Percentiles rank a stretch among this genome's conserved stretches.
phyloP scores from a whole-genome alignment of 2,888 invertebrate genomes.

The Pteria penguin region DNA sequence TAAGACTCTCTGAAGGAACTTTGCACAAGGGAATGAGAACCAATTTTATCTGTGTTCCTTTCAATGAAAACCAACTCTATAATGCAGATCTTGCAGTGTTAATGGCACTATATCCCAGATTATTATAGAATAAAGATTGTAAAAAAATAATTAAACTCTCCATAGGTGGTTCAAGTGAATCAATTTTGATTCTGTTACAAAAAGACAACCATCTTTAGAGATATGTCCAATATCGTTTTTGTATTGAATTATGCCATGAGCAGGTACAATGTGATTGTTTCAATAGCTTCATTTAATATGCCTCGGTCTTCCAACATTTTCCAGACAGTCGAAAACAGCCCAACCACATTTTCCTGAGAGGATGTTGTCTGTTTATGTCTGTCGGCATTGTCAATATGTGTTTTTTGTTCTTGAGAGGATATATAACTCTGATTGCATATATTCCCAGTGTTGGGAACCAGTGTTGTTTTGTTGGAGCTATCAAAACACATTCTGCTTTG shows the following conservation, averaged over 20 bases:
- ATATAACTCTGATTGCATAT: constrained; percentile 7
- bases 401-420: constrained; percentile 17
- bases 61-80: constrained; percentile 22
- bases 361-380: constrained; percentile 27
- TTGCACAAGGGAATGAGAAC: no score
- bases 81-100: constrained; percentile 42
- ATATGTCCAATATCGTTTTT: constrained; percentile 33
- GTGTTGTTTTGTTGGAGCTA: constrained; percentile 9
- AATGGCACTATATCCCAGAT: constrained; percentile 43
- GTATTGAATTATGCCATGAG: constrained; percentile 47
- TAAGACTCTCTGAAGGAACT: constrained; percentile 27
- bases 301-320: constrained; percentile 18
- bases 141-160: constrained; percentile 26
- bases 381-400: constrained; percentile 19
- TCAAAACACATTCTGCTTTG: neutral
- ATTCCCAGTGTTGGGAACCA: constrained; percentile 31
- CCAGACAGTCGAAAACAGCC: constrained; percentile 47
- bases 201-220: constrained; percentile 44
- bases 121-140: constrained; percentile 23
- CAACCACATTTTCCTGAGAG: constrained; percentile 40
- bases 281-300: constrained; percentile 29
- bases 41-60: no score
- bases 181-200: constrained; percentile 22
- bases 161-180: constrained; percentile 29
- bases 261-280: constrained; percentile 35